These are phyloP conservation scores for Selene dorsalis DNA, from an alignment of 2,797 vertebrate species.

Conservation along the genomic window DNA sequence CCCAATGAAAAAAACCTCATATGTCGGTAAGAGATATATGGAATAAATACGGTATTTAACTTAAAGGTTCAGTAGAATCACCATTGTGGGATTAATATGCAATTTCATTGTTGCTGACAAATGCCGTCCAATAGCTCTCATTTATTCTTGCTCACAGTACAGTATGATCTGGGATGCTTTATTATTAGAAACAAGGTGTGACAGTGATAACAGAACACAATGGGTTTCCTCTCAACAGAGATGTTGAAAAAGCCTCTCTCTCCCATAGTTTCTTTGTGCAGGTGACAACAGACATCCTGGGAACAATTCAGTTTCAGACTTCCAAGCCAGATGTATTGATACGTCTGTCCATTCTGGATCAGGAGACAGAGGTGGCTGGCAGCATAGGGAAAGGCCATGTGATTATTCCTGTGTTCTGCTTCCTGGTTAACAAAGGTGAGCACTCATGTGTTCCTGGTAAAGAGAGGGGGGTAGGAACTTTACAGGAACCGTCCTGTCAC, in stretches of 20 bases:
- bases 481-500: too few species aligned
- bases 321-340: conserved; percentile 87
- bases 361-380: conserved; percentile 81
- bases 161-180: background rate
- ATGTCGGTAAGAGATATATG: conserved; percentile 82
- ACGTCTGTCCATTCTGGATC: conserved; percentile 89
- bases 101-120: background rate
- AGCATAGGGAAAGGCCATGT: conserved; percentile 86
- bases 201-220: background rate
- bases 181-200: background rate
- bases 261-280: conserved; percentile 83
- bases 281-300: conserved; percentile 74
- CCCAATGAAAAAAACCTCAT: conserved; percentile 88
- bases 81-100: background rate
- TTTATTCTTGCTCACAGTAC: background rate
- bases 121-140: background rate
- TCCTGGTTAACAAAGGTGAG: conserved; percentile 79
- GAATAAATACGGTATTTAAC: background rate
- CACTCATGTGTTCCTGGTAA: too few species aligned
- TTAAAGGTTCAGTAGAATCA: background rate
- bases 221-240: background rate
- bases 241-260: background rate
- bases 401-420: conserved; percentile 88
- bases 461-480: too few species aligned
- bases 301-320: conserved; percentile 89